Evolutionary conservation across 2,113 vertebrate genomes (phyloP).

Genomic region (Microcebus jonahi): DNA sequence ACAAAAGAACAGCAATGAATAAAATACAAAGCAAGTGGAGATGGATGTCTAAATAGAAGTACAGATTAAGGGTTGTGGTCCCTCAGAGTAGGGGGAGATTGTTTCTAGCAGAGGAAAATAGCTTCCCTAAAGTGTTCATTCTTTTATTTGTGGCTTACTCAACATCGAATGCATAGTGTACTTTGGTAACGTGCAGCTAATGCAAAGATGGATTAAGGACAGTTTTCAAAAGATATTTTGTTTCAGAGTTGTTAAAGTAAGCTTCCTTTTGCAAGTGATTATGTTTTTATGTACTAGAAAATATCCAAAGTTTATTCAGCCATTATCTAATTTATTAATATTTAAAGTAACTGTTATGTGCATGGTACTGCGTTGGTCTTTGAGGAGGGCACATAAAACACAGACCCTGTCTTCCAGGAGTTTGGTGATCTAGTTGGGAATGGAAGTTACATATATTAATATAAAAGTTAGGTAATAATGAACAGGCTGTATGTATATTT

Average conservation of each 20-base stretch:
- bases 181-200: neutral
- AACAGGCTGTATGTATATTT: neutral
- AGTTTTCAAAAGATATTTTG: constrained; percentile 26
- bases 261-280: constrained; percentile 1
- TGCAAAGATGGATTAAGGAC: neutral
- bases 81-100: neutral
- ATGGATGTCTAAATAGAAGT: neutral
- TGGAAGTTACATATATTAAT: neutral
- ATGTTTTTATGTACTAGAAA: neutral
- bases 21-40: neutral
- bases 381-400: neutral
- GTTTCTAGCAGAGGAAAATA: neutral
- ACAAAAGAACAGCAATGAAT: neutral
- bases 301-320: neutral
- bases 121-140: neutral
- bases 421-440: neutral
- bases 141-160: neutral
- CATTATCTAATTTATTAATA: neutral
- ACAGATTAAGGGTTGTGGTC: neutral
- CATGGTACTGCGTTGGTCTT: neutral
- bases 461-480: neutral
- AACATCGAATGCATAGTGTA: neutral
- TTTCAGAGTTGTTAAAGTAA: constrained; percentile 26
- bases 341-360: neutral
- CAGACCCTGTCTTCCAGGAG: neutral